phyloP scores from a whole-genome alignment of 2,113 vertebrate species.

The Tragelaphus scriptus region DNA sequence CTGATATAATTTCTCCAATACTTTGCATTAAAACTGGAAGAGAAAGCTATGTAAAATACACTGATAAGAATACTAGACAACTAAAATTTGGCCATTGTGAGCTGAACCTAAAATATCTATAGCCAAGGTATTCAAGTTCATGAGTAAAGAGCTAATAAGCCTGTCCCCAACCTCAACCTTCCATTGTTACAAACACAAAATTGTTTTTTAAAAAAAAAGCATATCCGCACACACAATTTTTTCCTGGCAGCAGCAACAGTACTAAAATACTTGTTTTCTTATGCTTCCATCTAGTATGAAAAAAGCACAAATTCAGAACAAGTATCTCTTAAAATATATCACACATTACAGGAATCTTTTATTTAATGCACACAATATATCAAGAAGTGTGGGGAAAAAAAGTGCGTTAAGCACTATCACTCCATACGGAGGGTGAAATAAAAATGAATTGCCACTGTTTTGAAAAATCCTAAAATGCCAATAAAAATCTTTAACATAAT shows the following conservation, averaged over 20 bases:
- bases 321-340: not conserved
- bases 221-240: not conserved
- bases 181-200: not conserved
- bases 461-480: conserved; percentile 18
- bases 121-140: not conserved
- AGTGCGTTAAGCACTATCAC: not conserved
- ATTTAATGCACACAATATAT: not conserved
- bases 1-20: not conserved
- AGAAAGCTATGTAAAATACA: not conserved
- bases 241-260: not conserved
- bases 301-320: not conserved
- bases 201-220: not conserved
- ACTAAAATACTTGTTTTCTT: not conserved
- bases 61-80: not conserved
- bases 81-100: not conserved
- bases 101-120: not conserved
- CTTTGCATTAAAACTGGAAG: not conserved
- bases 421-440: not conserved
- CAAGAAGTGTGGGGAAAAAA: not conserved
- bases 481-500: not conserved
- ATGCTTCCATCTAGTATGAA: not conserved
- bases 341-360: not conserved
- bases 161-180: not conserved
- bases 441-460: conserved; percentile 2
- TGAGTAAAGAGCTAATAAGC: not conserved